These are phyloP conservation scores for Rhagonycha lutea DNA, from an alignment of 2,888 invertebrate genomes.

Conservation along the genomic window DNA sequence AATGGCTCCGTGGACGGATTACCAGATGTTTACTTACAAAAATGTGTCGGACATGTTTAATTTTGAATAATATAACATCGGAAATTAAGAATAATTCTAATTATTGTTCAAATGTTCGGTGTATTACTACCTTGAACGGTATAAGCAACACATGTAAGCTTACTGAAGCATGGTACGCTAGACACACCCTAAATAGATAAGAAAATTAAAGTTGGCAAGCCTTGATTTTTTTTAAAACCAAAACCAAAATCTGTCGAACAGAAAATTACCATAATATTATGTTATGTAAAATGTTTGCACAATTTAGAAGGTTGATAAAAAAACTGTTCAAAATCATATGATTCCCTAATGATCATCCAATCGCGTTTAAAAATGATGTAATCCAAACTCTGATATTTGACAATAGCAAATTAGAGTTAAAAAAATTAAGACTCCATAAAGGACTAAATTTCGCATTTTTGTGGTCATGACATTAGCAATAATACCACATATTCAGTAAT, in stretches of 20 bases:
- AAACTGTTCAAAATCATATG: neutral
- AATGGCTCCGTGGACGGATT: neutral
- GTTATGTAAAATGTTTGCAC: neutral
- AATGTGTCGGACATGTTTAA: neutral
- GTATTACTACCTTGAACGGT: neutral
- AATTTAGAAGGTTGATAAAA: neutral
- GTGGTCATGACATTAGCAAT: conserved; percentile 40
- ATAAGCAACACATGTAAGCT: neutral
- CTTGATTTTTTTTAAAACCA: neutral
- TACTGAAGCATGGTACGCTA: neutral
- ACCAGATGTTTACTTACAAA: neutral
- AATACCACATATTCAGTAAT: conserved; percentile 46
- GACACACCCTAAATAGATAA: neutral
- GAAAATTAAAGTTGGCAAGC: neutral
- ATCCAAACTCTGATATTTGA: neutral
- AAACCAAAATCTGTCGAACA: neutral
- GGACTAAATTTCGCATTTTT: neutral
- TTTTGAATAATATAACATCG: neutral
- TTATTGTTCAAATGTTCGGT: too few species aligned
- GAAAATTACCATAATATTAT: neutral
- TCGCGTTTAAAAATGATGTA: neutral
- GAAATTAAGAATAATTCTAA: too few species aligned
- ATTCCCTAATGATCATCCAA: neutral
- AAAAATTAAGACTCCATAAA: neutral
- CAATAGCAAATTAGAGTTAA: neutral